phyloP scores from a whole-genome alignment of 92 coral and sea anemone species.

The Nematostella vectensis region DNA sequence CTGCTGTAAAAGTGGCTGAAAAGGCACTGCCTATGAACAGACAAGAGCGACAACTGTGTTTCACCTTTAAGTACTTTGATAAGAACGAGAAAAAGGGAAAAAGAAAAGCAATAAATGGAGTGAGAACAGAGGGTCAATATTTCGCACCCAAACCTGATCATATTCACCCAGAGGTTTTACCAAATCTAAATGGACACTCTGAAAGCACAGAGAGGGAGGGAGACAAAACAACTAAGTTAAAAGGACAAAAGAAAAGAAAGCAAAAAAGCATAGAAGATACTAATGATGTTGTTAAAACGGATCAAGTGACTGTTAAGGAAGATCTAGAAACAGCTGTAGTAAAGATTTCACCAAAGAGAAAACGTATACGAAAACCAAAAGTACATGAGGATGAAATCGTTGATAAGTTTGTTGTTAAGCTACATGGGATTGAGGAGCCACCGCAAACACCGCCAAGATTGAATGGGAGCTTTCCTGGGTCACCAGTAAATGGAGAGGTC shows the following conservation, averaged over 20 bases:
- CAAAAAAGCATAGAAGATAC: constrained; percentile 4
- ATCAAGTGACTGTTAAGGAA: neutral
- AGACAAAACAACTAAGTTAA: constrained; percentile 3
- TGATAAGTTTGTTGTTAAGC: constrained; percentile 9
- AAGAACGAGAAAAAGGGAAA: constrained; percentile 47
- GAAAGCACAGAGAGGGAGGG: neutral
- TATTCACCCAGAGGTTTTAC: neutral
- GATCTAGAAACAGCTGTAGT: neutral
- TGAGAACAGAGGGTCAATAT: constrained; percentile 3
- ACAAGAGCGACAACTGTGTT: constrained; percentile 84
- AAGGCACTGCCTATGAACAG: constrained; percentile 87
- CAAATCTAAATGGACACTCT: no score
- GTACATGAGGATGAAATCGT: constrained; percentile 14
- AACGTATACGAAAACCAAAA: constrained; percentile 24
- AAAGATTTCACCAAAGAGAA: constrained; percentile 2
- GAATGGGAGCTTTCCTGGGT: constrained; percentile 49
- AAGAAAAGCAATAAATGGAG: constrained; percentile 42
- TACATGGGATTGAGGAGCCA: constrained; percentile 1
- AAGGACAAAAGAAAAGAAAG: constrained; percentile 15
- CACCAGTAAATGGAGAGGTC: constrained; percentile 46
- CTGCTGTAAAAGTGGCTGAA: constrained; percentile 91
- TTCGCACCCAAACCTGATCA: constrained; percentile 3
- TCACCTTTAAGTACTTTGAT: constrained; percentile 81
- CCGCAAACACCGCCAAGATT: constrained; percentile 43
- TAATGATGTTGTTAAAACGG: neutral